A percentile compares a stretch with the other conserved stretches of the same genome.
phyloP scores from a whole-genome alignment of 2,888 invertebrate genomes.

The Athetis lepigone region DNA sequence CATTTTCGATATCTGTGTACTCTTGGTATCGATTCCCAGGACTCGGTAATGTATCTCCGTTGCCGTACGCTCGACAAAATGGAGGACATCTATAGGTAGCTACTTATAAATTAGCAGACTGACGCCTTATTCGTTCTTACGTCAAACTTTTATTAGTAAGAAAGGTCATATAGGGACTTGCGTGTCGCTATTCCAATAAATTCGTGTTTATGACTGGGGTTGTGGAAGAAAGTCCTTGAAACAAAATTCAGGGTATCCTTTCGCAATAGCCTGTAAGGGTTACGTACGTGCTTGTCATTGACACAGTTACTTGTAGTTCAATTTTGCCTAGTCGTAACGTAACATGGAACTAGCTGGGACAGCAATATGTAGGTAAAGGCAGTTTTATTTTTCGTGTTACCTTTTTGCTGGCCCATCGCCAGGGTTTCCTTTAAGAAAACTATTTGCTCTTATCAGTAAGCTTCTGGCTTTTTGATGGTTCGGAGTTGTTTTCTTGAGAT shows the following conservation, averaged over 20 bases:
- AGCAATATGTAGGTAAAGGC: conserved; percentile 31
- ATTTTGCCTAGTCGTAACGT: conserved; percentile 27
- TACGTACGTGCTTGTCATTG: conserved; percentile 72
- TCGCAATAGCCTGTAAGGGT: conserved; percentile 64
- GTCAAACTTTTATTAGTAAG: conserved; percentile 52
- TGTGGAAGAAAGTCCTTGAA: conserved; percentile 75
- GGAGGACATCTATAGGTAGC: conserved; percentile 15
- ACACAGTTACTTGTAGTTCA: conserved; percentile 67
- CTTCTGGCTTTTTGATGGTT: conserved; percentile 24
- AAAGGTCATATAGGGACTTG: conserved; percentile 70
- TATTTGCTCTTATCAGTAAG: conserved; percentile 53
- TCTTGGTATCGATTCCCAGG: conserved; percentile 50
- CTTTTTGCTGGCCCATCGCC: conserved; percentile 51
- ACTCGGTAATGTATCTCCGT: conserved; percentile 44
- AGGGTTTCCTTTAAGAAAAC: conserved; percentile 46
- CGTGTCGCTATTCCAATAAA: conserved; percentile 72
- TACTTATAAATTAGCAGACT: conserved; percentile 29
- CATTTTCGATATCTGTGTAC: conserved; percentile 46
- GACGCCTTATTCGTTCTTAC: conserved; percentile 47
- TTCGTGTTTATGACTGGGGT: conserved; percentile 69
- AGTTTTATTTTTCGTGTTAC: conserved; percentile 55
- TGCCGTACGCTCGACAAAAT: conserved; percentile 21
- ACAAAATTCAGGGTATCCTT: conserved; percentile 71
- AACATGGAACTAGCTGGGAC: conserved; percentile 19
- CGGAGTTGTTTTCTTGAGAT: conserved; percentile 16